These are phyloP conservation scores for Autographa pulchrina DNA, from an alignment of 2,888 invertebrate genomes.

Conservation along the genomic window DNA sequence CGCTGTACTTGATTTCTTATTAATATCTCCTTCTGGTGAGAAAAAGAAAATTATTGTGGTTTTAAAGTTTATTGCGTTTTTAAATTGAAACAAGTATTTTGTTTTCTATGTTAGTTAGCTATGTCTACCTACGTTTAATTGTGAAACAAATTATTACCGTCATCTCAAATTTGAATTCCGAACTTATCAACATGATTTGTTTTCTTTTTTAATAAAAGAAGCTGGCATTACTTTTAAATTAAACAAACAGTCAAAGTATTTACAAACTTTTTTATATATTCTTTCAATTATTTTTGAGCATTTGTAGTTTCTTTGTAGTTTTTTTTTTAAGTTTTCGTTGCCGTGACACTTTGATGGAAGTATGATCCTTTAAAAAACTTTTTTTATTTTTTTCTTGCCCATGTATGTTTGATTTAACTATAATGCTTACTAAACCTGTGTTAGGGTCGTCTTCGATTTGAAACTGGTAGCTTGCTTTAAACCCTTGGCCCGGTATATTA, in stretches of 20 bases:
- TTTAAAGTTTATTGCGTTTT: constrained; percentile 22
- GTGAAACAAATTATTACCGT: too few relatives aligned
- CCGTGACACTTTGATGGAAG: too few relatives aligned
- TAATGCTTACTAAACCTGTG: constrained; percentile 85
- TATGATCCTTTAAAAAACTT: too few relatives aligned
- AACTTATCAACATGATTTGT: too few relatives aligned
- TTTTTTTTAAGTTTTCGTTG: too few relatives aligned
- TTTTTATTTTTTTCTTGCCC: too few relatives aligned
- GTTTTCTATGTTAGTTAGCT: neutral
- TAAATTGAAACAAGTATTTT: constrained; percentile 19
- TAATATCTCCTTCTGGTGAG: constrained; percentile 77
- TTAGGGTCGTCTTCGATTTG: constrained; percentile 88
- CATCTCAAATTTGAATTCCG: too few relatives aligned
- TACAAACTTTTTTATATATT: too few relatives aligned
- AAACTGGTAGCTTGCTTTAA: constrained; percentile 93
- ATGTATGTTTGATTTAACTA: constrained; percentile 7
- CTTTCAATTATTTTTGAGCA: too few relatives aligned
- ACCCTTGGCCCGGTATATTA: constrained; percentile 93
- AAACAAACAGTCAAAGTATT: too few relatives aligned
- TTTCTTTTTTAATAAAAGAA: neutral
- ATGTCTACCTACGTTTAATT: too few relatives aligned
- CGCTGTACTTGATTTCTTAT: constrained; percentile 76
- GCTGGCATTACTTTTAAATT: neutral
- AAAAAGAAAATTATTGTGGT: constrained; percentile 55
- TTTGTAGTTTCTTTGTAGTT: too few relatives aligned